phyloP scores from a whole-genome alignment of 2,113 vertebrate species.

The Synodontis membranacea region DNA sequence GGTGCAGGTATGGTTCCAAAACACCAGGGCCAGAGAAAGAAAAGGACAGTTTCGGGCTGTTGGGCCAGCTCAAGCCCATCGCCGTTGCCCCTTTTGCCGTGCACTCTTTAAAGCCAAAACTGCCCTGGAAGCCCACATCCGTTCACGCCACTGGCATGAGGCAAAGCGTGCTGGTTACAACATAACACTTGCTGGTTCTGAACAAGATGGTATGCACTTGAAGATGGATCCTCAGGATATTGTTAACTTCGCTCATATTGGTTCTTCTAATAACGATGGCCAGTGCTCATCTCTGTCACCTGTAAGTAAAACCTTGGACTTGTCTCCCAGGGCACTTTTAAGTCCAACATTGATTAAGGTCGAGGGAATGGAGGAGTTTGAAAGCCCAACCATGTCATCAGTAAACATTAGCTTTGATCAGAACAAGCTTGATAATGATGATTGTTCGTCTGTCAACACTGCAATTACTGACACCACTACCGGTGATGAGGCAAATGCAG shows the following conservation, averaged over 20 bases:
- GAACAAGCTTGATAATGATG: conserved; percentile 94
- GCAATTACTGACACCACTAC: conserved; percentile 98
- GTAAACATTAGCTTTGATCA: conserved; percentile 94
- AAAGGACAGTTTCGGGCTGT: conserved; percentile 98
- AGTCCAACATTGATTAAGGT: conserved; percentile 98
- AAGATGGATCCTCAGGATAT: conserved; percentile 91
- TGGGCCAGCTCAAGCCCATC: conserved; percentile 93
- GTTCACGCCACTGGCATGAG: conserved; percentile 98
- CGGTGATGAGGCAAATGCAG: conserved; percentile 94
- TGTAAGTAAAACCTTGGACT: conserved; percentile 88
- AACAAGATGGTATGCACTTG: conserved; percentile 88
- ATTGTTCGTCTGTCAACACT: conserved; percentile 98
- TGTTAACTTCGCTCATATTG: conserved; percentile 82
- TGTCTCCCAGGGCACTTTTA: conserved; percentile 89
- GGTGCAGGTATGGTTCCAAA: conserved; percentile 99
- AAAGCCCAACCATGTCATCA: conserved; percentile 91
- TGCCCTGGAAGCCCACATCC: conserved; percentile 95
- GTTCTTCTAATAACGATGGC: conserved; percentile 80
- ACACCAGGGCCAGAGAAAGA: conserved; percentile 93
- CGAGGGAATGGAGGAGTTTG: conserved; percentile 95
- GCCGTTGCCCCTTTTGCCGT: conserved; percentile 94
- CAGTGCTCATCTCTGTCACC: conserved; percentile 92
- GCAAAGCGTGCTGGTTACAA: conserved; percentile 98
- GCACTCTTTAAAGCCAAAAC: conserved; percentile 99
- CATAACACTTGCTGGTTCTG: conserved; percentile 85